Percentiles rank a stretch among this genome's conserved stretches.
These are phyloP conservation scores for Coboldia fuscipes DNA, from an alignment of 1,140 invertebrate species.

Conservation along the genomic window DNA sequence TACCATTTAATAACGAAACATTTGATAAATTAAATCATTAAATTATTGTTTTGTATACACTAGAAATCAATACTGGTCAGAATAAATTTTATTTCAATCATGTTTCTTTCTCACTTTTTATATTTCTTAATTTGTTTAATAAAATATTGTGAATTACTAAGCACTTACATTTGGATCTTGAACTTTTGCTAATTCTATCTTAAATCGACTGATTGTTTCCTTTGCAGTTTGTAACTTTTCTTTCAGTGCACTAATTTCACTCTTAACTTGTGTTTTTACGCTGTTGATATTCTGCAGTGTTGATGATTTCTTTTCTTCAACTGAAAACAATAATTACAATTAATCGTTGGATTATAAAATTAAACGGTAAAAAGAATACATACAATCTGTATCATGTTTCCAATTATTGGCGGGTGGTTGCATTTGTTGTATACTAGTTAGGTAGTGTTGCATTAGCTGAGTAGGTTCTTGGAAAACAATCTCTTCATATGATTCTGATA, in stretches of 20 bases:
- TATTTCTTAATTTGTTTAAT: background rate
- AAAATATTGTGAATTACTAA: background rate
- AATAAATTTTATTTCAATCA: background rate
- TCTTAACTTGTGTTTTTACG: slow-evolving; percentile 64
- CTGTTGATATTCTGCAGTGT: slow-evolving; percentile 55
- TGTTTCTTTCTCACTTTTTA: background rate
- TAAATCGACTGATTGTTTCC: slow-evolving; percentile 75
- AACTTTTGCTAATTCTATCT: slow-evolving; percentile 60
- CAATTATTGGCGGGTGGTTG: slow-evolving; percentile 38
- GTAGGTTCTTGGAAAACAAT: slow-evolving; percentile 95
- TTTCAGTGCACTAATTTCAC: slow-evolving; percentile 68
- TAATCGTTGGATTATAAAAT: slow-evolving; percentile 2
- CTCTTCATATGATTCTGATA: slow-evolving; percentile 93
- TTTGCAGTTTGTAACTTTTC: slow-evolving; percentile 74
- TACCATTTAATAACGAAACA: too few species aligned
- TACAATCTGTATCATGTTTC: slow-evolving; percentile 84
- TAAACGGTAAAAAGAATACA: slow-evolving; percentile 17
- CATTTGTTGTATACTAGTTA: slow-evolving; percentile 53
- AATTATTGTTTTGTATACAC: background rate
- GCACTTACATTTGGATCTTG: slow-evolving; percentile 24
- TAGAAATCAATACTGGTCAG: background rate
- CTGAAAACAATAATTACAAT: slow-evolving; percentile 29
- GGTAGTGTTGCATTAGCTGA: slow-evolving; percentile 72
- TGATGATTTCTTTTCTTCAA: slow-evolving; percentile 77
- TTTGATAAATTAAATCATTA: too few species aligned